Evolutionary conservation across 2,888 invertebrate genomes (phyloP), one percentile per base, ranked within the genome.

Genomic region (Syritta pipiens): DNA sequence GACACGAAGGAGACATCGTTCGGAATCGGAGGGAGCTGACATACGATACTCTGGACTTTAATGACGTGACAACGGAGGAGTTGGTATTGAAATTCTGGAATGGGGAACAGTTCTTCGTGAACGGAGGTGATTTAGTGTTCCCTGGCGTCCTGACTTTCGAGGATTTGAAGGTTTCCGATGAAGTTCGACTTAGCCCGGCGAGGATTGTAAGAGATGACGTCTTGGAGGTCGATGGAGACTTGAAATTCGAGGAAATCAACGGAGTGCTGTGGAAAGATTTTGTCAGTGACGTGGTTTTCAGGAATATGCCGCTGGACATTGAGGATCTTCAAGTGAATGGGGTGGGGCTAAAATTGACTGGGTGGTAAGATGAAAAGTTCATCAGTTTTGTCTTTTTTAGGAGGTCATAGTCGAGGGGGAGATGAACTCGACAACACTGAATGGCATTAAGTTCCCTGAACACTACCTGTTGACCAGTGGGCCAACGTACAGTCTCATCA

Each of bases 381-480:
- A 40, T 22, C 4, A 12, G 2, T 12, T 22, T 51, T 74, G 14
- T 6, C n/a, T 28, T 57, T 77, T 74, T 87, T 71, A 91, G 91
- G 84, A 88, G 81, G 83, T 91, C 9, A 83, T 85, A 42, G 84
- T 89, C 3, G 85, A 87, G 62, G 83, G 86, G 28, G 67, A 84
- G 14, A 81, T 89, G 10, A 71, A 84, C 1, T 90, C 14, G 82
- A 86, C 5, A 42, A 26, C 6, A 30, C 84, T 92, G 5, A 92
- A 92, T 82, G 84, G 84, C 19, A 82, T 92, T 0, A 83, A 83
- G 49, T 93, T 91, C 84, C 92, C 92, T 0, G 85, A 88, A 6
- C 90, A 90, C 26, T 92, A 89, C 77, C 83, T 92, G 3, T 84
- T 89, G 72, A 84, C 84, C 1, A 86, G 88, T 81, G 85, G 85